phyloP scores from a whole-genome alignment of 2,797 vertebrate genomes.

The Phyllotis vaccarum region DNA sequence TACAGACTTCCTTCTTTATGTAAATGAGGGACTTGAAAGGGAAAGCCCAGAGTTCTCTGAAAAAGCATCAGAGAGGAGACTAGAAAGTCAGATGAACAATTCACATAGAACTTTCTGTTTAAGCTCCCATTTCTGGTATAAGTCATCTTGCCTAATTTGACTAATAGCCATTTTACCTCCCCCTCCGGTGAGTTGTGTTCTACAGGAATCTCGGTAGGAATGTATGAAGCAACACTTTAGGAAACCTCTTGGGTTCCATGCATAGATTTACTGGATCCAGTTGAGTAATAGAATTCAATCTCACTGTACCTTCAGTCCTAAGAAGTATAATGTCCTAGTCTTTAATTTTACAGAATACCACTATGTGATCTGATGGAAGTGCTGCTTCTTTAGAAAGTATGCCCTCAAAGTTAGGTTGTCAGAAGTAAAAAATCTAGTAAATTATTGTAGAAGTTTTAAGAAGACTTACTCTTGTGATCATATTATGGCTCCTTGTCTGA shows the following conservation, averaged over 20 bases:
- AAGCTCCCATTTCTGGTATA: neutral
- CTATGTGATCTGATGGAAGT: neutral
- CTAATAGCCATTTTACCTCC: neutral
- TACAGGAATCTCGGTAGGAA: neutral
- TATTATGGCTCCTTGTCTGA: neutral
- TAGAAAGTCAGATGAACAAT: neutral
- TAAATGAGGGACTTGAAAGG: neutral
- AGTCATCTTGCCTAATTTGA: neutral
- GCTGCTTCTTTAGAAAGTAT: neutral
- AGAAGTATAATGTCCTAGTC: neutral
- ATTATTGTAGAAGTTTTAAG: neutral
- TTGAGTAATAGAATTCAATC: neutral
- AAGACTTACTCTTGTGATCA: neutral
- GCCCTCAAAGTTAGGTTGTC: neutral
- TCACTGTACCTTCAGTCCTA: neutral
- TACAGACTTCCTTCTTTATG: neutral
- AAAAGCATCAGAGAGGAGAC: neutral
- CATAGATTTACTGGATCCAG: neutral
- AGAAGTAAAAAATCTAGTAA: neutral
- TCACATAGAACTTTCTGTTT: neutral
- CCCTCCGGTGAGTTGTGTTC: neutral
- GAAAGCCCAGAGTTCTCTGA: neutral
- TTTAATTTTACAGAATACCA: neutral
- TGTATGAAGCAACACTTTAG: neutral
- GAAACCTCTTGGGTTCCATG: neutral